Conservation (phyloP, 1,140 invertebrate genomes). For the Anastrepha obliqua region DNA sequence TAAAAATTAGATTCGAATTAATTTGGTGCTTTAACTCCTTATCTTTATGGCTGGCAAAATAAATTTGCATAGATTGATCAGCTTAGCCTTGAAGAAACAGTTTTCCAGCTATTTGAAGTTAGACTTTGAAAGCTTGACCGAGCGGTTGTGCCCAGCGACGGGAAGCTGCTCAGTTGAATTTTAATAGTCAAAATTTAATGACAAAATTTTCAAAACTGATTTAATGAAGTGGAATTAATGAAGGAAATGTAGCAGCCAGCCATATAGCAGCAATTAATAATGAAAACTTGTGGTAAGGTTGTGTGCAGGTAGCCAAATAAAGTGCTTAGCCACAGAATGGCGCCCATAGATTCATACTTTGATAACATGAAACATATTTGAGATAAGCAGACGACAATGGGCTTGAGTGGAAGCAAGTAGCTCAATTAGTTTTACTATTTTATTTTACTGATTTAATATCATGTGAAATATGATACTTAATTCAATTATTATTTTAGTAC, state of each 20-base stretch:
- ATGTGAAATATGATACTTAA: background rate
- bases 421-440: conserved; percentile 15
- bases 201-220: conserved; percentile 30
- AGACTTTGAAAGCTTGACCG: too few species aligned
- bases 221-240: conserved; percentile 44
- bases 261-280: background rate
- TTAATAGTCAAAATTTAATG: conserved; percentile 35
- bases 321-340: background rate
- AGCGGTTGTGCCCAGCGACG: background rate
- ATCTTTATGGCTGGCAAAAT: conserved; percentile 44
- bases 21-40: conserved; percentile 38
- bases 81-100: background rate
- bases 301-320: background rate
- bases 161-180: conserved; percentile 23
- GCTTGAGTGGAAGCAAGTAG: conserved; percentile 10
- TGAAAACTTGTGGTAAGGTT: background rate
- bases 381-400: background rate
- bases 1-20: conserved; percentile 53
- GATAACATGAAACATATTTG: background rate
- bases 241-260: conserved; percentile 5
- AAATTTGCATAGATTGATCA: conserved; percentile 46
- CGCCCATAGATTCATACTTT: background rate
- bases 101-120: background rate
- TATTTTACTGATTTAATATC: background rate
- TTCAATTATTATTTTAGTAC: conserved; percentile 3